Conservation (phyloP, 2,797 vertebrate species). For the Helicolenus hilgendorfi region DNA sequence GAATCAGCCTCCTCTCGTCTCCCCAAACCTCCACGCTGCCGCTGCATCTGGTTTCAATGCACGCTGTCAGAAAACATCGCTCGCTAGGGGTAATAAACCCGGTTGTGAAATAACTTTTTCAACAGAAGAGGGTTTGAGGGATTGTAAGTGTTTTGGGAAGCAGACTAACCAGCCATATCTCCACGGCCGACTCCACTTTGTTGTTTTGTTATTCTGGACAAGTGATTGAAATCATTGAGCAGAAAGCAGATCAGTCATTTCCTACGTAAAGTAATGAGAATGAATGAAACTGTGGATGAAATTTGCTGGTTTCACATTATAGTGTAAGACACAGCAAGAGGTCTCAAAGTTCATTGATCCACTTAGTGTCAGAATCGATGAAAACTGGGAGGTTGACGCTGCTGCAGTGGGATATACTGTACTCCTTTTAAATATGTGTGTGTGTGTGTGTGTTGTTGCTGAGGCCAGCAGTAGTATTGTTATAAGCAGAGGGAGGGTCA, state of each 20-base stretch:
- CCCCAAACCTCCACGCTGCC: conserved; percentile 47
- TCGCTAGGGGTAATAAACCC: conserved; percentile 49
- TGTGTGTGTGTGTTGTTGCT: conserved; percentile 36
- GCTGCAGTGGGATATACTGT: conserved; percentile 26
- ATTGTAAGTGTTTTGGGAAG: conserved; percentile 32
- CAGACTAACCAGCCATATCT: conserved; percentile 4
- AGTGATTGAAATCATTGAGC: not conserved
- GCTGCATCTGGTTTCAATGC: conserved; percentile 85
- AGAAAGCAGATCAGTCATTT: conserved; percentile 25
- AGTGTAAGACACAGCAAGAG: conserved; percentile 10
- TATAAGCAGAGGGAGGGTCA: conserved; percentile 64
- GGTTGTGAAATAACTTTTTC: conserved; percentile 50
- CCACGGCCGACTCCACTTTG: not conserved
- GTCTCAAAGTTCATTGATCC: conserved; percentile 40
- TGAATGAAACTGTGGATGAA: not conserved
- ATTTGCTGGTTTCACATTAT: conserved; percentile 12
- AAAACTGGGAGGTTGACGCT: conserved; percentile 22
- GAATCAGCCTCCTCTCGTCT: conserved; percentile 63
- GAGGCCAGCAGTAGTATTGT: conserved; percentile 63
- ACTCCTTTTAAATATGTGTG: conserved; percentile 2
- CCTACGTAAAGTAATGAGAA: not conserved
- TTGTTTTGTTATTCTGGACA: conserved; percentile 1
- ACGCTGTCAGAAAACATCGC: conserved; percentile 60
- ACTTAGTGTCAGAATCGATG: conserved; percentile 28
- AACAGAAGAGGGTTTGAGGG: conserved; percentile 19